These are phyloP conservation scores for Pollicipes pollicipes DNA, from an alignment of 1,140 invertebrate genomes.

Conservation along the genomic window DNA sequence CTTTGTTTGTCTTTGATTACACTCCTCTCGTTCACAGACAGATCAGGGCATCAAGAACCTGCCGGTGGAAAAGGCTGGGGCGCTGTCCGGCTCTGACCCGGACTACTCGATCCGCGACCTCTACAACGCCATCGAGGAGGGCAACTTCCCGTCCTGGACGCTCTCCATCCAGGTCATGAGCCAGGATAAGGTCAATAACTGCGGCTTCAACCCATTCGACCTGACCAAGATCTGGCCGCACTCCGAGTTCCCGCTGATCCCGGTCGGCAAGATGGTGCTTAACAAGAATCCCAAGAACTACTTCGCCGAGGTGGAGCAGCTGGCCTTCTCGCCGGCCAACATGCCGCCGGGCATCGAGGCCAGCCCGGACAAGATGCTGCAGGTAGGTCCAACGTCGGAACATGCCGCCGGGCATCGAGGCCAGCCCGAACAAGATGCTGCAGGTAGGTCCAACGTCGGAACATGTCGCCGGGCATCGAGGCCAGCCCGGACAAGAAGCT, in stretches of 20 bases:
- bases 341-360: no score
- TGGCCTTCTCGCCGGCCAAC: conserved; percentile 81
- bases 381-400: no score
- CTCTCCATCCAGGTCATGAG: conserved; percentile 51
- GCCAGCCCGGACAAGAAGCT: no score
- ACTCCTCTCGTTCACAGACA: no score
- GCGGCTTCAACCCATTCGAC: conserved; percentile 74
- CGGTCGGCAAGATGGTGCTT: conserved; percentile 75
- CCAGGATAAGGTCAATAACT: conserved; percentile 45
- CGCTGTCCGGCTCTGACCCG: conserved; percentile 57
- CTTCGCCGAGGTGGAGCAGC: conserved; percentile 86
- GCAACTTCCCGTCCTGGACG: conserved; percentile 64
- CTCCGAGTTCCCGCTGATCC: conserved; percentile 72
- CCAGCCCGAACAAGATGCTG: conserved; percentile 97
- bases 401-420: no score
- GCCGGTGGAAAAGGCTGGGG: conserved; percentile 45
- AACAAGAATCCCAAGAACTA: conserved; percentile 82
- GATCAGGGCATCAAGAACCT: conserved; percentile 51
- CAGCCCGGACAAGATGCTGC: no score
- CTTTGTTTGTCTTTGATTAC: no score
- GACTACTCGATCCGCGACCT: conserved; percentile 74
- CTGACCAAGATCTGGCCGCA: conserved; percentile 90
- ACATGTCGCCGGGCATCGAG: no score
- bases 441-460: no score
- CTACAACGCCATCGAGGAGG: conserved; percentile 68